Base-by-base conservation (phyloP, 2,888 invertebrate species). In the Proisotoma minuta region DNA sequence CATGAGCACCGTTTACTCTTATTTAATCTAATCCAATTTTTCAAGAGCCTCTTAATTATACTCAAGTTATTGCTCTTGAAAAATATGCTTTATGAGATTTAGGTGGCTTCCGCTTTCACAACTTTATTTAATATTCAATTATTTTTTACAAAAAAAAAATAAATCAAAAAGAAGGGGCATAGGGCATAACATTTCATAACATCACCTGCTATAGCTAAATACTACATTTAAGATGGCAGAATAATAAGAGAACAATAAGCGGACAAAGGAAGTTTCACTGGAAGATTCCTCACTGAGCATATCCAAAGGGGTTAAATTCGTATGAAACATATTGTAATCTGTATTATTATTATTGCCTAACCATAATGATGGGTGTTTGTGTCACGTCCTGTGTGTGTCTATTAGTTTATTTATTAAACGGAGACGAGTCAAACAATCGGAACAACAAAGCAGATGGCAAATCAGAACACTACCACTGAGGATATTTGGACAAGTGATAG, bases 311-410 rank as follows among this genome's bases (percentile, higher is more conserved):
- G 43, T 43, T n/a, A n/a, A 18, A 43, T n/a, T 43, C 18, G 10
- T 34, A 34, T 15, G 15, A 8, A 34, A 34, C n/a, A n/a, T n/a
- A n/a, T n/a, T n/a, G n/a, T n/a, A n/a, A n/a, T n/a, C n/a, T n/a
- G n/a, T n/a, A n/a, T n/a, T n/a, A n/a, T n/a, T n/a, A n/a, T 43
- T 43, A 20, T 5, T 43, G 8, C 8, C 34, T 34, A 15, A 39
- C 15, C n/a, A 54, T 54, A 54, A 54, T 54, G 23, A 54, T 54
- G 39, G 53, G 53, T 54, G 53, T 54, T 24, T 23, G 23, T 54
- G 53, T 54, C 53, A 54, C 53, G 53, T 54, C 53, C 53, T 54
- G 53, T 54, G 27, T 34, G 2, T 54, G 10, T 5, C 18, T 43
- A 5, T 43, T 20, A 18, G 18, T 43, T n/a, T 43, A 20, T 43